Evolutionary conservation across 2,888 invertebrate genomes (phyloP).

Genomic region (Cyclophora punctaria): DNA sequence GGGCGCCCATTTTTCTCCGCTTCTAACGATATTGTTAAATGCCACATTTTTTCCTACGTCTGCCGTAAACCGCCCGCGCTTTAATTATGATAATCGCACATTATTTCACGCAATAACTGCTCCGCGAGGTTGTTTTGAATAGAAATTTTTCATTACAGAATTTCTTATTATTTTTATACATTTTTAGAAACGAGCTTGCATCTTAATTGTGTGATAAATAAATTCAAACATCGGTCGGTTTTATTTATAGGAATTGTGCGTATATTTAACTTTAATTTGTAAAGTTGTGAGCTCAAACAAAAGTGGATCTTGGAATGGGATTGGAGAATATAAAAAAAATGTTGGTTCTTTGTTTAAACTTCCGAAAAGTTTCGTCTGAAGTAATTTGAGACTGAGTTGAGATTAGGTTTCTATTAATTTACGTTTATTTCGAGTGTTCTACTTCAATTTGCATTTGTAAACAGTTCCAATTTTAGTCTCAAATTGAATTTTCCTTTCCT

Average conservation of each 20-base stretch:
- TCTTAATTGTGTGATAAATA: too few species aligned
- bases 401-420: too few species aligned
- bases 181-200: constrained; percentile 11
- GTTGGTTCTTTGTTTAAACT: too few species aligned
- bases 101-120: constrained; percentile 42
- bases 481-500: too few species aligned
- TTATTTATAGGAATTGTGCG: too few species aligned
- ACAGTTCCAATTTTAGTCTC: too few species aligned
- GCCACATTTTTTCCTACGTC: constrained; percentile 51
- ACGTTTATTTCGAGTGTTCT: too few species aligned
- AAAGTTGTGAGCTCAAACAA: constrained; percentile 14
- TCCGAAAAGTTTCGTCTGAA: too few species aligned
- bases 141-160: constrained; percentile 29
- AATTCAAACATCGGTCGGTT: too few species aligned
- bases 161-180: constrained; percentile 19
- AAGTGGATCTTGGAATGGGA: constrained; percentile 16
- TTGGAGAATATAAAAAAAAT: too few species aligned
- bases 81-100: constrained; percentile 70
- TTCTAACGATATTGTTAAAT: constrained; percentile 72
- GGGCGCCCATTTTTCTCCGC: constrained; percentile 65
- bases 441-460: not conserved
- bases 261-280: constrained; percentile 4
- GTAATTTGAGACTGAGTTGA: too few species aligned
- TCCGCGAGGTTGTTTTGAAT: constrained; percentile 30
- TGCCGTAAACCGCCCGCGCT: constrained; percentile 50